A percentile compares a stretch with the other conserved stretches of the same genome.
Evolutionary conservation across 2,797 vertebrate species (phyloP).

Genomic region (Schizothorax lantsangensis): DNA sequence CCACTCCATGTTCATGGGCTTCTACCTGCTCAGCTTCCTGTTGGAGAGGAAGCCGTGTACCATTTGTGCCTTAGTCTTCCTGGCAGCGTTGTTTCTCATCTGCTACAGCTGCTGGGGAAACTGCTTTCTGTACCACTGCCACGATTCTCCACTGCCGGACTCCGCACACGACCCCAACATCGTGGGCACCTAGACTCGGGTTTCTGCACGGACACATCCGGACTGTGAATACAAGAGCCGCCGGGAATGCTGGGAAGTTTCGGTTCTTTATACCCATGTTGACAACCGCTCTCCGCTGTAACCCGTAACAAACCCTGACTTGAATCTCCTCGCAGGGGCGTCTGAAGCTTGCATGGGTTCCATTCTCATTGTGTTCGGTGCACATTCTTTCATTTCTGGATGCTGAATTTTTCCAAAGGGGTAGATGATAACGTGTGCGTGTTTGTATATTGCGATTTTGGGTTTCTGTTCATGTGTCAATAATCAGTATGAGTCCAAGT

Average conservation of each 20-base stretch:
- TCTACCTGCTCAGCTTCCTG: conserved; percentile 99
- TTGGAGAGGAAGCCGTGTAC: conserved; percentile 99
- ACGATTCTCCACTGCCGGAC: conserved; percentile 88
- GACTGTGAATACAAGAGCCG: conserved; percentile 53
- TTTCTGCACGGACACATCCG: conserved; percentile 42
- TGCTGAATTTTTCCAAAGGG: conserved; percentile 59
- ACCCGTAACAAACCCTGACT: conserved; percentile 39
- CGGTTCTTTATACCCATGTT: conserved; percentile 27
- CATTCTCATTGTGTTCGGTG: conserved; percentile 47
- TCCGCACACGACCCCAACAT: conserved; percentile 91
- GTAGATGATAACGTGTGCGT: conserved; percentile 48
- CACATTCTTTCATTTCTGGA: conserved; percentile 52
- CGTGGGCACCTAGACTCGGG: conserved; percentile 86
- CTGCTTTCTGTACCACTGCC: conserved; percentile 99
- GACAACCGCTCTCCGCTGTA: conserved; percentile 31
- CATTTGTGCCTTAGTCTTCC: conserved; percentile 99
- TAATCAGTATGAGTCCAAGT: conserved; percentile 52
- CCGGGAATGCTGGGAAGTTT: conserved; percentile 56
- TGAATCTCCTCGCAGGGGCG: conserved; percentile 23
- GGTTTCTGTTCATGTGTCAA: conserved; percentile 46
- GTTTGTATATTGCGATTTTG: conserved; percentile 43
- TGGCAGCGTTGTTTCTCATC: conserved; percentile 96
- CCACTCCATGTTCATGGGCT: conserved; percentile 99
- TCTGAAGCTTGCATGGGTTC: conserved; percentile 58
- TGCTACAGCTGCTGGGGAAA: conserved; percentile 99